Evolutionary conservation across 2,113 vertebrate genomes (phyloP).

Genomic region (Sebastes schlegelii): DNA sequence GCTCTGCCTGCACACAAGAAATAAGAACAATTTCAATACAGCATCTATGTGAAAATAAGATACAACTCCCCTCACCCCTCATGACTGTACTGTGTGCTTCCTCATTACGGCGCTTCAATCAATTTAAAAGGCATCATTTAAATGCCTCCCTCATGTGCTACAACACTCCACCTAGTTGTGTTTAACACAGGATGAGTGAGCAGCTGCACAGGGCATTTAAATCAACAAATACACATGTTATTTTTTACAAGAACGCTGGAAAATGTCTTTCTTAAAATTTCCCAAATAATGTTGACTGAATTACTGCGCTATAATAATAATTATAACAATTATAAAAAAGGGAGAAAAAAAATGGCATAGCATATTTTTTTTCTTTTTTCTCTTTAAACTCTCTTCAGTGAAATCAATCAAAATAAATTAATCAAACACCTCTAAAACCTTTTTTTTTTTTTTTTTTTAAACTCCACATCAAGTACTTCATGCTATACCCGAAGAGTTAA

Average conservation of each 20-base stretch:
- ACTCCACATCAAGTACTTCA: not conserved
- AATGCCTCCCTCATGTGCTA: constrained; percentile 43
- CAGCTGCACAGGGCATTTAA: constrained; percentile 65
- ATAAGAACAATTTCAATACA: not conserved
- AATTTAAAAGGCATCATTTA: constrained; percentile 68
- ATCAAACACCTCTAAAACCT: not conserved
- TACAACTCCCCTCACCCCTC: not conserved
- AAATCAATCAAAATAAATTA: constrained; percentile 1
- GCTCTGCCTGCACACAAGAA: constrained; percentile 49
- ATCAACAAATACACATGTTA: constrained; percentile 20
- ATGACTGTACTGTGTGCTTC: not conserved
- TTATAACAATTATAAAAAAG: not conserved
- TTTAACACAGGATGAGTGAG: constrained; percentile 67
- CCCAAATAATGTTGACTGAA: not conserved
- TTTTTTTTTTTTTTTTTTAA: not conserved
- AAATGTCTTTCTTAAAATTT: not conserved
- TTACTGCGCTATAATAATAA: not conserved
- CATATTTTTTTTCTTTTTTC: not conserved
- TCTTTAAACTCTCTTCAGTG: not conserved
- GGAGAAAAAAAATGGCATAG: not conserved
- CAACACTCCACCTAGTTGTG: constrained; percentile 46
- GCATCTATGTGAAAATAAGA: not conserved
- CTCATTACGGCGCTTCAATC: constrained; percentile 11
- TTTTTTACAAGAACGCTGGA: not conserved
- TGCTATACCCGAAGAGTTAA: not conserved